A percentile compares a stretch with the other conserved stretches of the same genome.
These are phyloP conservation scores for Vidua macroura DNA, from an alignment of 2,113 vertebrate genomes.

Conservation along the genomic window DNA sequence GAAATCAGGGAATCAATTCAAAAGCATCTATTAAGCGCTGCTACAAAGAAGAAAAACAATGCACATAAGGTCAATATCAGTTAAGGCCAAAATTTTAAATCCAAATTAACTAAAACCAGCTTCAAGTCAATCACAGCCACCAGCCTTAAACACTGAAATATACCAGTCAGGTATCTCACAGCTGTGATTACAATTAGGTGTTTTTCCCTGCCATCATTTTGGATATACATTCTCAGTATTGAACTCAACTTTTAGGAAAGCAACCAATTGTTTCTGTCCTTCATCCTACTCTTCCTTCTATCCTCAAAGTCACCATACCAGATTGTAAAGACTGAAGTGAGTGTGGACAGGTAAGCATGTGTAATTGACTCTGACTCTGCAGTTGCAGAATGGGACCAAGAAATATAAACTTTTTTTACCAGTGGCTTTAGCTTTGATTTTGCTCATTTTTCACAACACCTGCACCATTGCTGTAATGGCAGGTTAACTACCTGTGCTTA, in stretches of 20 bases:
- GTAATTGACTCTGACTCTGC: background rate
- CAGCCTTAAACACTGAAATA: background rate
- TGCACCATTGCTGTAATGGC: background rate
- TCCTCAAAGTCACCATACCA: background rate
- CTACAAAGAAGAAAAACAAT: background rate
- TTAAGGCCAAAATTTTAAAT: background rate
- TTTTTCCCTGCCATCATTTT: background rate
- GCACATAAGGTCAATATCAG: background rate
- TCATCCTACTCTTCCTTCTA: background rate
- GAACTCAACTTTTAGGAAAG: background rate
- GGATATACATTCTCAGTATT: background rate
- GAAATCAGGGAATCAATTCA: background rate
- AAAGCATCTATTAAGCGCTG: background rate
- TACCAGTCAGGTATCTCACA: background rate
- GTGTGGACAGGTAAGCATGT: fast-evolving
- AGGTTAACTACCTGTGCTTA: background rate
- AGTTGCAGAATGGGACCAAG: background rate
- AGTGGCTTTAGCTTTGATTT: background rate
- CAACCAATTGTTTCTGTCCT: background rate
- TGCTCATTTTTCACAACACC: background rate
- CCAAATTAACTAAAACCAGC: background rate
- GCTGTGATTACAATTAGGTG: background rate
- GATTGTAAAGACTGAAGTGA: background rate
- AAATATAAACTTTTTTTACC: background rate
- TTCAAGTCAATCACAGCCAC: background rate